Conservation (phyloP, 2,888 invertebrate genomes). For the Callinectes sapidus region DNA sequence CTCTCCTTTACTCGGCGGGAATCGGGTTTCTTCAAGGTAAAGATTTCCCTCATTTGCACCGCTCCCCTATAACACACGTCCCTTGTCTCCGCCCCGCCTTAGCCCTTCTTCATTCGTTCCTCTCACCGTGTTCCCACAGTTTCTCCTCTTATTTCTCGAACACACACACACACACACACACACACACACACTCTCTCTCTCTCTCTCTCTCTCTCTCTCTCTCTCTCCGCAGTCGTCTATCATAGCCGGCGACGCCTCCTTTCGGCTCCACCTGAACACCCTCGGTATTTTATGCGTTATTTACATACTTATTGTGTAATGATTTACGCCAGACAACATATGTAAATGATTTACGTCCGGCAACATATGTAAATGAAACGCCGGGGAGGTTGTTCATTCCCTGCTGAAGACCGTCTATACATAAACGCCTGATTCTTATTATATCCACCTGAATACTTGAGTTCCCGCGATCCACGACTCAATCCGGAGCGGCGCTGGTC, state of each 20-base stretch:
- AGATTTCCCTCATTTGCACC: background rate
- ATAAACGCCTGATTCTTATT: constrained; percentile 32
- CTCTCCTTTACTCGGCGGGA: background rate
- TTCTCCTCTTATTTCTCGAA: constrained; percentile 15
- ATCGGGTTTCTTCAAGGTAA: background rate
- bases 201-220: background rate
- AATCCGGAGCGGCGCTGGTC: background rate
- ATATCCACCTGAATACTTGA: constrained; percentile 27
- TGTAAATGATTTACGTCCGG: constrained; percentile 60
- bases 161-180: background rate
- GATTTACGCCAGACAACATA: constrained; percentile 68
- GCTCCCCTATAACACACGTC: background rate
- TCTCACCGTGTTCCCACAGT: background rate
- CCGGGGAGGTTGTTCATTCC: constrained; percentile 40
- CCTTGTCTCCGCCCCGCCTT: constrained; percentile 19
- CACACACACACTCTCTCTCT: background rate
- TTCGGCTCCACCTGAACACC: constrained; percentile 62
- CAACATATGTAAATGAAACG: constrained; percentile 63
- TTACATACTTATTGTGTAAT: constrained; percentile 69
- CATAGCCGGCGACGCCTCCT: constrained; percentile 60
- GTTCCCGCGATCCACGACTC: constrained; percentile 24
- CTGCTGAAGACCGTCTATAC: constrained; percentile 32
- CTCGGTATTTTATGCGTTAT: constrained; percentile 66
- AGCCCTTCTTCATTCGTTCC: background rate
- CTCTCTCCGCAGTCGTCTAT: constrained; percentile 52